phyloP scores from a whole-genome alignment of 1,140 invertebrate species.

The Helicoverpa armigera region DNA sequence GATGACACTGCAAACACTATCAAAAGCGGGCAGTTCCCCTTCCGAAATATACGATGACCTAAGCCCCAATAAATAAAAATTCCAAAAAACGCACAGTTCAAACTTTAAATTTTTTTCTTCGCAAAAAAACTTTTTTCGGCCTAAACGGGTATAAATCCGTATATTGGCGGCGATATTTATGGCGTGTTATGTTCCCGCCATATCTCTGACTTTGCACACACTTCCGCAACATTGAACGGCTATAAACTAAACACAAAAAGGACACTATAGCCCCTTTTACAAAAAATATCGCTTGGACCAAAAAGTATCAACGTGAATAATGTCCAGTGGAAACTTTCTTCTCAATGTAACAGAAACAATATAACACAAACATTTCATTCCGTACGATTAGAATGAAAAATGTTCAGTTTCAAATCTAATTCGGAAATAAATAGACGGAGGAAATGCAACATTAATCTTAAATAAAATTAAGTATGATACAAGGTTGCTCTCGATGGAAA shows the following conservation, averaged over 20 bases:
- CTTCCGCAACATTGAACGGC: slow-evolving; percentile 60
- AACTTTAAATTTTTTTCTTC: slow-evolving; percentile 24
- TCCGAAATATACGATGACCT: slow-evolving; percentile 20
- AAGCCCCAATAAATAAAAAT: slow-evolving; percentile 28
- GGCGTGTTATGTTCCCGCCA: slow-evolving; percentile 48
- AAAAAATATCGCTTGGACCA: slow-evolving; percentile 53
- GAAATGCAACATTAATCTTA: slow-evolving; percentile 44
- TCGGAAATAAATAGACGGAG: slow-evolving; percentile 29
- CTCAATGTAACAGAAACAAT: slow-evolving; percentile 16
- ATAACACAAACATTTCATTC: background rate
- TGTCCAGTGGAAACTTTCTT: slow-evolving; percentile 31
- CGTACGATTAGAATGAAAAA: slow-evolving; percentile 38
- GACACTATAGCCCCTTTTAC: slow-evolving; percentile 54
- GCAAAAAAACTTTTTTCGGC: slow-evolving; percentile 3
- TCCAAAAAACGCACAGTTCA: slow-evolving; percentile 17
- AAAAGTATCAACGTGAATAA: slow-evolving; percentile 38
- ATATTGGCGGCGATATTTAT: slow-evolving; percentile 54
- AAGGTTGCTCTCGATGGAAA: slow-evolving; percentile 55
- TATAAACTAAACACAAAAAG: slow-evolving; percentile 59
- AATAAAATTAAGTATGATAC: slow-evolving; percentile 37
- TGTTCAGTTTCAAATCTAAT: slow-evolving; percentile 19
- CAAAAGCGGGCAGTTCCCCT: background rate
- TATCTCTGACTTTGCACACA: slow-evolving; percentile 58
- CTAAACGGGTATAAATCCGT: slow-evolving; percentile 40
- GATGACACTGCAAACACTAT: slow-evolving; percentile 30